Evolutionary conservation across 1,140 invertebrate genomes (phyloP).

Genomic region (Lamellibrachia luymesi): DNA sequence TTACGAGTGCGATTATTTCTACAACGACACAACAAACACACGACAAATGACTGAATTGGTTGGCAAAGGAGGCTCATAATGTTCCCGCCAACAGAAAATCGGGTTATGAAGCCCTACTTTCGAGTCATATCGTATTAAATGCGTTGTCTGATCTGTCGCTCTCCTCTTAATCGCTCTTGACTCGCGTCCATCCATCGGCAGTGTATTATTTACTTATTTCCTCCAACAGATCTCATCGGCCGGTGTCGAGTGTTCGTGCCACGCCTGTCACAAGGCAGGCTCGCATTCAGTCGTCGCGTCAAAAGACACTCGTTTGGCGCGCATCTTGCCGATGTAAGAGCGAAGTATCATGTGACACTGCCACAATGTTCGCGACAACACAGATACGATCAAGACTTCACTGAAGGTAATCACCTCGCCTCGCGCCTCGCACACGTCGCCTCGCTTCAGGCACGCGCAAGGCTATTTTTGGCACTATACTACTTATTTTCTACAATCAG

Average conservation of each 20-base stretch:
- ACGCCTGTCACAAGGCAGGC: not conserved
- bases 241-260: not conserved
- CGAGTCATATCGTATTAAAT: not conserved
- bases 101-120: not conserved
- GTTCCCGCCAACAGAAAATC: not conserved
- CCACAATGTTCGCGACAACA: not conserved
- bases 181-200: not conserved
- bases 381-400: too few species aligned
- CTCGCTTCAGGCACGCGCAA: not conserved
- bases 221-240: not conserved
- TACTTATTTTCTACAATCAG: not conserved
- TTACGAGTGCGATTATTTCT: too few species aligned
- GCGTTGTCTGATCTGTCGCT: not conserved
- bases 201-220: not conserved
- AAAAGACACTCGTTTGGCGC: not conserved
- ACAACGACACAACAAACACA: too few species aligned
- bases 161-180: not conserved
- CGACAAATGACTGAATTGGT: too few species aligned
- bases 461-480: not conserved
- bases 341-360: not conserved
- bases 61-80: too few species aligned
- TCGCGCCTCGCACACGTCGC: not conserved
- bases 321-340: not conserved
- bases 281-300: not conserved
- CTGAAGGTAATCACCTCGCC: not conserved